Conservation (phyloP, 1,140 invertebrate genomes). For the Drosophila prosaltans region DNA sequence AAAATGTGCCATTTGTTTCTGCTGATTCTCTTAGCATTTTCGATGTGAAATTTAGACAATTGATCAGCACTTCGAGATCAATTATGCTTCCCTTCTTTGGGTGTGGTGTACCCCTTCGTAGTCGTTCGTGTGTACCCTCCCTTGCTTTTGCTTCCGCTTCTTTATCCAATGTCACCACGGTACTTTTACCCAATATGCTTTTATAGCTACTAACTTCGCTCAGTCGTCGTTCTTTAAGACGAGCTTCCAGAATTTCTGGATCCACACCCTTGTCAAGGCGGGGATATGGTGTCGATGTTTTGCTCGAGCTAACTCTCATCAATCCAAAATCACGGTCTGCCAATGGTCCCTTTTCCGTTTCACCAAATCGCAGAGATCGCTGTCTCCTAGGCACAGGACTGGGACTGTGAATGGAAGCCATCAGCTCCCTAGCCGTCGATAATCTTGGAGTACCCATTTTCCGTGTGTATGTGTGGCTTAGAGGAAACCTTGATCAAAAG, state of each 20-base stretch:
- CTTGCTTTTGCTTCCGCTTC: not conserved
- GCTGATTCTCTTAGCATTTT: not conserved
- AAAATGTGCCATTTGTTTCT: not conserved
- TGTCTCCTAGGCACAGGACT: not conserved
- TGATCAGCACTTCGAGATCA: conserved; percentile 15
- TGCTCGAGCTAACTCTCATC: conserved; percentile 7
- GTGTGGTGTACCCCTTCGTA: conserved; percentile 16
- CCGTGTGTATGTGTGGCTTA: not conserved
- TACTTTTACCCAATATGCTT: no score
- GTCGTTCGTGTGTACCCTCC: not conserved
- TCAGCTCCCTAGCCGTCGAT: not conserved
- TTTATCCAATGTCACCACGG: not conserved
- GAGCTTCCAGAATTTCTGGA: conserved; percentile 14
- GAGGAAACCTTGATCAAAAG: not conserved
- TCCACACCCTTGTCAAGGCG: conserved; percentile 17
- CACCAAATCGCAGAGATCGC: not conserved
- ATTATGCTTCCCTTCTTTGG: not conserved
- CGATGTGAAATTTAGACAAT: not conserved
- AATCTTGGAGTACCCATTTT: not conserved
- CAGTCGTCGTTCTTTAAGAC: conserved; percentile 17
- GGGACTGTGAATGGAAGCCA: not conserved
- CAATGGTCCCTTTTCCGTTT: not conserved
- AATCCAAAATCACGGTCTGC: conserved; percentile 45
- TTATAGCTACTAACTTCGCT: not conserved
- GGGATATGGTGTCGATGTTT: conserved; percentile 49